phyloP scores from a whole-genome alignment of 35 echinoderm and acorn worm species.

The Apostichopus californicus region DNA sequence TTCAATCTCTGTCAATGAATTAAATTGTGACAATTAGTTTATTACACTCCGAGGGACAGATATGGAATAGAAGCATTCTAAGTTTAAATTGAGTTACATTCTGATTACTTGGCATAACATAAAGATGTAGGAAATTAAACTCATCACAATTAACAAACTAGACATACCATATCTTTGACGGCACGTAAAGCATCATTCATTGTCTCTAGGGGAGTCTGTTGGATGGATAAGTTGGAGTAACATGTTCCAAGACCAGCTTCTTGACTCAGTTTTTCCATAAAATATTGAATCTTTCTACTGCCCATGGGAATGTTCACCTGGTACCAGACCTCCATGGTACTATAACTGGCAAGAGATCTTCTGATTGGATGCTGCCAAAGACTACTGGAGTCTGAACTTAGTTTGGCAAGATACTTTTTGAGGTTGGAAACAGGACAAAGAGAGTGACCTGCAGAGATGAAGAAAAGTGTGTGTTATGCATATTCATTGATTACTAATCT shows the following conservation, averaged over 20 bases:
- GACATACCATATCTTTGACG: conserved; percentile 21
- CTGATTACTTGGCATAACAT: not conserved
- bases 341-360: not conserved
- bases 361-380: conserved; percentile 50
- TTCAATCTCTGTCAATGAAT: no score
- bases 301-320: conserved; percentile 45
- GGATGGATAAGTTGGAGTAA: conserved; percentile 16
- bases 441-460: conserved; percentile 11
- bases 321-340: conserved; percentile 32
- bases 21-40: no score
- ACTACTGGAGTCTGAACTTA: not conserved
- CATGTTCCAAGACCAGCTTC: not conserved
- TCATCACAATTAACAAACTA: not conserved
- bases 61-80: no score
- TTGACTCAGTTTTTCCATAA: conserved; percentile 29
- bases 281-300: conserved; percentile 27
- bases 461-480: not conserved
- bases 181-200: conserved; percentile 9
- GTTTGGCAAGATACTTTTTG: conserved; percentile 39
- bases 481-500: not conserved
- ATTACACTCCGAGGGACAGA: no score
- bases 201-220: conserved; percentile 1
- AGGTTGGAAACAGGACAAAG: conserved; percentile 36
- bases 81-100: no score
- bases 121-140: not conserved